phyloP scores from a whole-genome alignment of 2,888 invertebrate species.

The Ectemnius lituratus region DNA sequence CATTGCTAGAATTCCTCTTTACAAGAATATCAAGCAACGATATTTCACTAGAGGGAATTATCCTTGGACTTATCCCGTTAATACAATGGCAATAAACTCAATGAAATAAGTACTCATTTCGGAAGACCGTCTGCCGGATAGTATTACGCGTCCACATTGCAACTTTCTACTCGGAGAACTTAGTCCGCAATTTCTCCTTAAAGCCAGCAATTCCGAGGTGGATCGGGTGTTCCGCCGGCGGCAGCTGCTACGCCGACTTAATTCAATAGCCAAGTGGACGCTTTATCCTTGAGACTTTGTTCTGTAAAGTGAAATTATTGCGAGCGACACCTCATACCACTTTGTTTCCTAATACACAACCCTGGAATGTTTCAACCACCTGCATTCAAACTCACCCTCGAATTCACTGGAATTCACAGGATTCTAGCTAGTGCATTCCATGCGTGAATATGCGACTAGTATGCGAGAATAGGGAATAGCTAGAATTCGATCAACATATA shows the following conservation, averaged over 20 bases:
- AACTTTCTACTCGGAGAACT: background rate
- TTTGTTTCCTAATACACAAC: too few species aligned
- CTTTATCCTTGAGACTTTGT: background rate
- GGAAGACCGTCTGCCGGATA: background rate
- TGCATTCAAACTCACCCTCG: background rate
- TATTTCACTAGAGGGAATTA: background rate
- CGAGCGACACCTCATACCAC: too few species aligned
- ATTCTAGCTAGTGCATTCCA: background rate
- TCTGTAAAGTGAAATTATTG: too few species aligned
- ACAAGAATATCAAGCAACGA: too few species aligned
- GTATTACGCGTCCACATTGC: background rate
- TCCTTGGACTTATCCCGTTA: background rate
- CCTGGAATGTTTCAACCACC: too few species aligned
- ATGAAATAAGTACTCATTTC: background rate
- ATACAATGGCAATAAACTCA: background rate
- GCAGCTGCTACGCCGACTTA: background rate
- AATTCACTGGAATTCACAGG: background rate
- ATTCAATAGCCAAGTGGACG: conserved; percentile 6
- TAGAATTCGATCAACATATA: conserved; percentile 28
- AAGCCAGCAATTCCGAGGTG: background rate
- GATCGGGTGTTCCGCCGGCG: background rate
- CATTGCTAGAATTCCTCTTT: too few species aligned
- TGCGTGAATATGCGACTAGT: background rate
- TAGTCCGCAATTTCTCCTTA: conserved; percentile 4
- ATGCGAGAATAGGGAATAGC: background rate